A percentile compares a stretch with the other conserved stretches of the same genome.
These are phyloP conservation scores for Aphaenogaster ashmeadi DNA, from an alignment of 1,140 invertebrate genomes.

Conservation along the genomic window DNA sequence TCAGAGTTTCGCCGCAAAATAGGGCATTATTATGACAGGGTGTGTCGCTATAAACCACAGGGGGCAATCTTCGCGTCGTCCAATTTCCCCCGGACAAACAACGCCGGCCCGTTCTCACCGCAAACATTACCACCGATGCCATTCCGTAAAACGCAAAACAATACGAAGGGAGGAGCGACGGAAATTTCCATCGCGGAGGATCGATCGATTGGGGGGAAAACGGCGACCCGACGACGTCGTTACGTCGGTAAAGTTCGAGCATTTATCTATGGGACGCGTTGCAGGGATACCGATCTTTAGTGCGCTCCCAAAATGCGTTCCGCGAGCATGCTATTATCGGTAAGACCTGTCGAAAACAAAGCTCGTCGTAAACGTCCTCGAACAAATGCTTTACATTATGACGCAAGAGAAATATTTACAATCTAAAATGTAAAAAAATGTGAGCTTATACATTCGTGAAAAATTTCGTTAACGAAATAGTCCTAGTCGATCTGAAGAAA, in stretches of 20 bases:
- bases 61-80: constrained; percentile 18
- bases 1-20: background rate
- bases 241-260: constrained; percentile 41
- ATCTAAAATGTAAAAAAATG: background rate
- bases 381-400: background rate
- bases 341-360: constrained; percentile 72
- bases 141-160: constrained; percentile 39
- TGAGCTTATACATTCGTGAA: background rate
- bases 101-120: constrained; percentile 1
- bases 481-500: background rate
- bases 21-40: constrained; percentile 38
- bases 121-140: background rate
- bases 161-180: background rate
- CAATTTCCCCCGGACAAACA: constrained; percentile 60
- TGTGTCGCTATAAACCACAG: constrained; percentile 30
- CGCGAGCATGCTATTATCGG: constrained; percentile 65
- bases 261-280: background rate
- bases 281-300: constrained; percentile 37
- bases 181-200: constrained; percentile 10
- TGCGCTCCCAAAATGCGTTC: background rate
- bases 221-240: background rate
- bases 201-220: constrained; percentile 1
- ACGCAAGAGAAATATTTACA: background rate
- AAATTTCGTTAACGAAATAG: background rate
- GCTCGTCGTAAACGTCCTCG: constrained; percentile 55